These are phyloP conservation scores for Sciaenops ocellatus DNA, from an alignment of 2,797 vertebrate genomes.

Conservation along the genomic window DNA sequence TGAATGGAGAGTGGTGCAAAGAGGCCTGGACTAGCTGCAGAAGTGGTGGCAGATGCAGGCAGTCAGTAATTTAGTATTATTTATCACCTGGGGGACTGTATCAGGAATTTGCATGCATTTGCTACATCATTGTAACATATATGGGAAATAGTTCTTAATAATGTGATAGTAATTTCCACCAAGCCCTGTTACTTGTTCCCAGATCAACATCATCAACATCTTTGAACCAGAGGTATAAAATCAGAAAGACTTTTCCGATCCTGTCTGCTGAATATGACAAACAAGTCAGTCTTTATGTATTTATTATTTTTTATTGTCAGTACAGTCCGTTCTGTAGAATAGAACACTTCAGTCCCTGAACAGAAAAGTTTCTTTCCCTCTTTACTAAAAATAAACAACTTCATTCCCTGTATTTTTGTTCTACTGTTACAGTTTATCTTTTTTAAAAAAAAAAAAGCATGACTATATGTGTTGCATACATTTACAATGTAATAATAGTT, in stretches of 20 bases:
- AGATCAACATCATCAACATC: neutral
- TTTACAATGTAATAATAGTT: constrained; percentile 78
- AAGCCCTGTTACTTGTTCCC: neutral
- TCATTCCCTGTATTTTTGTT: constrained; percentile 46
- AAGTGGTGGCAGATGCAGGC: neutral
- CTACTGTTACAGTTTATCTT: constrained; percentile 41
- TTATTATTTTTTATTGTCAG: constrained; percentile 71
- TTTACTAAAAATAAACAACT: constrained; percentile 59
- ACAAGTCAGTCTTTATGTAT: constrained; percentile 31
- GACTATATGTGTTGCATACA: constrained; percentile 77
- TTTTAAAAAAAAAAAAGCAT: constrained; percentile 61
- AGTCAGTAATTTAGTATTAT: neutral
- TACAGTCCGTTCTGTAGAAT: constrained; percentile 71
- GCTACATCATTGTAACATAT: neutral
- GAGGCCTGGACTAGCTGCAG: neutral
- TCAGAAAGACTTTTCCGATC: neutral
- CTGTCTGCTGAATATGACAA: constrained; percentile 22
- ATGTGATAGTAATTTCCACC: neutral
- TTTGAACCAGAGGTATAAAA: neutral
- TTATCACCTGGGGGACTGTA: neutral
- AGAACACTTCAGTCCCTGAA: constrained; percentile 75
- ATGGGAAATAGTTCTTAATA: neutral
- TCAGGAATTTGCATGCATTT: neutral
- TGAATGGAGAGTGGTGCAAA: neutral
- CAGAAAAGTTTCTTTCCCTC: constrained; percentile 60